Conservation (phyloP, 2,113 vertebrate genomes). For the Scomber japonicus region DNA sequence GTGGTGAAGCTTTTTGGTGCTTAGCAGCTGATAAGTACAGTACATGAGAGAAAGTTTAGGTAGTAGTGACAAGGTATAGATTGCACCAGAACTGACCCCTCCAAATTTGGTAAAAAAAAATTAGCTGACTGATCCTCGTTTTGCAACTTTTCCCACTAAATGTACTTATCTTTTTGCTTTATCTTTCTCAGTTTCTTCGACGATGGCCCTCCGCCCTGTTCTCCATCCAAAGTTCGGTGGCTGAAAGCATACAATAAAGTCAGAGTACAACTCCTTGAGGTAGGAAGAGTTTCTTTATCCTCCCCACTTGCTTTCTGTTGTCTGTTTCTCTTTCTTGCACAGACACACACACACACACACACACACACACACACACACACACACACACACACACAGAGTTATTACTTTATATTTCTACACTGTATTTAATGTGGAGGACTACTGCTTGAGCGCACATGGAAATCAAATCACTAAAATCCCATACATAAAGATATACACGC, state of each 20-base stretch:
- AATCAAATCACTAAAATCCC: background rate
- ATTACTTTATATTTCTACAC: background rate
- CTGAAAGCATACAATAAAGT: constrained; percentile 81
- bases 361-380: background rate
- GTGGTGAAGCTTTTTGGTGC: too few relatives aligned
- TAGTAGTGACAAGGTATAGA: too few relatives aligned
- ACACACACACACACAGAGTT: background rate
- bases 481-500: background rate
- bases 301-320: background rate
- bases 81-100: too few relatives aligned
- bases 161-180: constrained; percentile 16
- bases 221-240: constrained; percentile 76
- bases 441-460: background rate
- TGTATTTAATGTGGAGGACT: background rate
- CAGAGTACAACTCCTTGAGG: constrained; percentile 69
- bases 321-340: constrained; percentile 1
- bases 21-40: too few relatives aligned
- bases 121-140: too few relatives aligned
- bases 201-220: constrained; percentile 70
- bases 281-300: constrained; percentile 39
- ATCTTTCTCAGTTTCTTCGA: constrained; percentile 53
- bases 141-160: background rate
- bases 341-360: background rate
- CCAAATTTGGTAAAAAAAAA: too few relatives aligned
- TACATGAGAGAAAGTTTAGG: too few relatives aligned